phyloP scores from a whole-genome alignment of 2,113 vertebrate species.

The Potamarius usumacintae region DNA sequence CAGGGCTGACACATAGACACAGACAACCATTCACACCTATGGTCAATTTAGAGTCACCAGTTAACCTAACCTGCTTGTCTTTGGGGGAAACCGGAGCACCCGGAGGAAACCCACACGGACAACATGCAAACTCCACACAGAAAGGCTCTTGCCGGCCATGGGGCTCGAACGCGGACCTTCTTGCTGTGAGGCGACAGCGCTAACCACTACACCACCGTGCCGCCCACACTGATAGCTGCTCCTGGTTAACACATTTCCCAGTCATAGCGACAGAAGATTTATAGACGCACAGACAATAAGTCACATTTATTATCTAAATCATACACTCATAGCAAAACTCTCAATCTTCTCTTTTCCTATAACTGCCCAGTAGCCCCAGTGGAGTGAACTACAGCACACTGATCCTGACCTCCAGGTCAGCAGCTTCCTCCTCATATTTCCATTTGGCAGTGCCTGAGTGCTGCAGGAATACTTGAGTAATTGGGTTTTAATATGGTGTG shows the following conservation, averaged over 20 bases:
- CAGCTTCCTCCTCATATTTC: constrained; percentile 45
- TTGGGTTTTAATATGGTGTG: constrained; percentile 54
- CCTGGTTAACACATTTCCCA: constrained; percentile 26
- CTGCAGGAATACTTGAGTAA: constrained; percentile 49
- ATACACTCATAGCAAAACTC: neutral
- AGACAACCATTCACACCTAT: no score
- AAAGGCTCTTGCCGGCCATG: no score
- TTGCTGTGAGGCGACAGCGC: no score
- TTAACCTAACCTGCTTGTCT: no score
- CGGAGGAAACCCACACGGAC: no score
- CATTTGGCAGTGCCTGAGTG: constrained; percentile 29
- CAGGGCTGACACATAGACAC: no score
- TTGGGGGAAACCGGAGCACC: no score
- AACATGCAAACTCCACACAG: no score
- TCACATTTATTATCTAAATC: neutral
- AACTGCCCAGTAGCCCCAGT: constrained; percentile 8
- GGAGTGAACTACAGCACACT: constrained; percentile 30
- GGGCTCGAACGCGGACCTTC: no score
- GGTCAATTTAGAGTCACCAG: no score
- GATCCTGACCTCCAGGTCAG: constrained; percentile 40
- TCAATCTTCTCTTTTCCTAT: constrained; percentile 17
- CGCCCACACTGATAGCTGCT: neutral
- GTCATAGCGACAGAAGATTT: constrained; percentile 19
- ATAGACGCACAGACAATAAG: constrained; percentile 6
- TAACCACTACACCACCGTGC: no score